Evolutionary conservation across 1,140 invertebrate genomes (phyloP), one percentile per base, ranked within the genome.

Genomic region (Oscheius sp.): DNA sequence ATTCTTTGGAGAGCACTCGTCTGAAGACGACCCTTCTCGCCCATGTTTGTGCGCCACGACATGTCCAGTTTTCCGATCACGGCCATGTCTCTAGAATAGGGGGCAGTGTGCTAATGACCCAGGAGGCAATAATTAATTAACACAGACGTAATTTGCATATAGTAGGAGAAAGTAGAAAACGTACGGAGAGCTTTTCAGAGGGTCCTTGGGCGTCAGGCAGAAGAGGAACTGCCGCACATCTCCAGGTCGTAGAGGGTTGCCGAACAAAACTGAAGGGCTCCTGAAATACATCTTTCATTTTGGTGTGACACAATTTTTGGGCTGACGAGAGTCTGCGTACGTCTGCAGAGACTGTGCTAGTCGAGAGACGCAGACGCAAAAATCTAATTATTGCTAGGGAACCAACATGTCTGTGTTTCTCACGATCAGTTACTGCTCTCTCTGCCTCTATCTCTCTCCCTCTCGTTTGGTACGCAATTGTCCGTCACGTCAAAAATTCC

Each of bases 61-160:
- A 99, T 97, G 86, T 98, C 95, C 26, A 97, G 86, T 87, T 97
- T 97, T 1, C 95, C 95, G 80, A 97, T 94, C 85, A 92, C 93
- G 45, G 91, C 94, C 0, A 92, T 90, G 35, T 73, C 76, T 35
- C 64, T 78, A 18, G 62, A 76, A 31, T 74, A 74, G 10, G 71
- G 52, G 18, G 68, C 68, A 0, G 75, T 70, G 13, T 78, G 55
- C 38, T 49, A 78, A 15, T 78, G 52, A 20, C 28, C 59, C 29
- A 59, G 26, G 15, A 15, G 0, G 18, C 26, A 15, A 18, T 15
- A 0, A 15, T 59, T 26, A 18, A 15, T 20, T 18, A 18, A 15
- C 26, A 15, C 55, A 59, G 15, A 59, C n/a, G 0, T 59, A 15
- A 18, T 18, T 15, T 29, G n/a, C n/a, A 20, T 59, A 0, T 62